These are phyloP conservation scores for Cuculus canorus DNA, from an alignment of 2,797 vertebrate species.

Conservation along the genomic window DNA sequence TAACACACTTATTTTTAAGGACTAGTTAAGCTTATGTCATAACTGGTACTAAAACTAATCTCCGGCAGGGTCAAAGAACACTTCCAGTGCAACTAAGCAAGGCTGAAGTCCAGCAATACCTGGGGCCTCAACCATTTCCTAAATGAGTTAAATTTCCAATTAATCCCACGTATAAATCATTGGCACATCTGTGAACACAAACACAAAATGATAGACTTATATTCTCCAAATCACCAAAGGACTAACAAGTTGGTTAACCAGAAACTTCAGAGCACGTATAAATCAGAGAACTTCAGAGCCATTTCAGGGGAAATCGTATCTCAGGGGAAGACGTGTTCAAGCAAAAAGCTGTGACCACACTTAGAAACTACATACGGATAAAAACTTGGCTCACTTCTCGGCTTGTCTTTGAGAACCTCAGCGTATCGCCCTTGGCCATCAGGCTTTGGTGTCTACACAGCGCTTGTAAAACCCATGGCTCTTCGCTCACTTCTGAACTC, in stretches of 20 bases:
- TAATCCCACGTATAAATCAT: neutral
- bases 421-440: neutral
- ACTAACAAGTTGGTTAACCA: neutral
- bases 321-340: slow-evolving; percentile 15
- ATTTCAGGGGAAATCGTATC: slow-evolving; percentile 17
- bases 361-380: neutral
- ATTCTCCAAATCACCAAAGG: neutral
- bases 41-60: slow-evolving; percentile 21
- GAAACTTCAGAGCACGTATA: neutral
- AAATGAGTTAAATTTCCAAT: neutral
- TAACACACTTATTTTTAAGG: neutral
- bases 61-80: slow-evolving; percentile 24
- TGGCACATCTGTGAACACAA: neutral
- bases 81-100: neutral
- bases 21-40: slow-evolving; percentile 19
- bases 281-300: neutral
- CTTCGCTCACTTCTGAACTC: neutral
- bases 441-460: neutral
- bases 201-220: neutral
- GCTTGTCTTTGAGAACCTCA: neutral
- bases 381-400: neutral
- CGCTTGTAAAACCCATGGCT: slow-evolving; percentile 6
- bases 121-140: neutral
- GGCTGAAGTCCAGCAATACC: neutral
- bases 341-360: neutral